Evolutionary conservation across 2,113 vertebrate genomes (phyloP).

Genomic region (Gallinago paraguaiae): DNA sequence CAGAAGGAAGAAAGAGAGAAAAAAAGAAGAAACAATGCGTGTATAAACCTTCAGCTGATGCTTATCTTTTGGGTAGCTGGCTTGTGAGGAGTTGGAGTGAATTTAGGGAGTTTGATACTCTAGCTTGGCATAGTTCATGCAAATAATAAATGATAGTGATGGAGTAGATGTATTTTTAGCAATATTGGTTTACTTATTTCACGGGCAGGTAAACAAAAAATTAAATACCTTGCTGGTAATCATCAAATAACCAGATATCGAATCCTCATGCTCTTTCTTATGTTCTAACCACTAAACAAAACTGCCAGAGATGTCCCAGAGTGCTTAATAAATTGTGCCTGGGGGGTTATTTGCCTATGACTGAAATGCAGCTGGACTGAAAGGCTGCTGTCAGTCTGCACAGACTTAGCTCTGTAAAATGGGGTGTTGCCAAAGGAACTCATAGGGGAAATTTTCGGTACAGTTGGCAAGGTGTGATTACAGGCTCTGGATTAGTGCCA

Average conservation of each 20-base stretch:
- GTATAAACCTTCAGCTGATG: constrained; percentile 12
- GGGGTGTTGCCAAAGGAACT: constrained; percentile 60
- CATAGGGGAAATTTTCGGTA: constrained; percentile 62
- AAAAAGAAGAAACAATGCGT: constrained; percentile 22
- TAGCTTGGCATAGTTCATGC: not conserved
- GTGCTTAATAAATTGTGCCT: constrained; percentile 53
- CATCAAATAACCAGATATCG: not conserved
- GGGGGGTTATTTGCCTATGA: constrained; percentile 46
- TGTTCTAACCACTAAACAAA: constrained; percentile 20
- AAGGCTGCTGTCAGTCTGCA: constrained; percentile 64
- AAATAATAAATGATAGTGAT: not conserved
- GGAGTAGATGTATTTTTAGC: not conserved
- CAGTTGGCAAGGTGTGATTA: constrained; percentile 69
- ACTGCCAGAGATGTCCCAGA: constrained; percentile 46
- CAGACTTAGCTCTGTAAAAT: constrained; percentile 51
- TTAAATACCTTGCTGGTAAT: not conserved
- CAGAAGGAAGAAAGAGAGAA: constrained; percentile 45
- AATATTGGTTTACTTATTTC: not conserved
- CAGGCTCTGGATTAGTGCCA: constrained; percentile 52
- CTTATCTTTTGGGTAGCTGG: not conserved
- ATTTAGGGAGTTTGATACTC: not conserved
- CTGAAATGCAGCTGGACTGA: constrained; percentile 69
- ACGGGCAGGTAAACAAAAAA: constrained; percentile 5
- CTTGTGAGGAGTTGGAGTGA: not conserved
- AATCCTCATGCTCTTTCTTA: constrained; percentile 20